Evolutionary conservation across 2,113 vertebrate genomes (phyloP).

Genomic region (Aegithalos caudatus): DNA sequence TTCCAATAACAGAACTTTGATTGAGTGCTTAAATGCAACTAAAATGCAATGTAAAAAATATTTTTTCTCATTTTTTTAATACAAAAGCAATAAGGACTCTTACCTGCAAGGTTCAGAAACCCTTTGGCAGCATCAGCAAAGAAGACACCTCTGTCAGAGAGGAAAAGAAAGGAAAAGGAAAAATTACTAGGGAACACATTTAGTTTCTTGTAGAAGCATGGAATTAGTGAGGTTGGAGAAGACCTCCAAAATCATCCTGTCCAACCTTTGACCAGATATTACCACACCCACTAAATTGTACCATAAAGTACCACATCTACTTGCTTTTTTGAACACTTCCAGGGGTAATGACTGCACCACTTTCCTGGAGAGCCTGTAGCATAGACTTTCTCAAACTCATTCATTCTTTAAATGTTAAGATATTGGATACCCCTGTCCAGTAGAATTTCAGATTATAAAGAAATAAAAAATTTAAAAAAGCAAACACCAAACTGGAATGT

Average conservation of each 20-base stretch:
- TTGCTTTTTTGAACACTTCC: not conserved
- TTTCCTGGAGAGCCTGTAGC: not conserved
- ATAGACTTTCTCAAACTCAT: not conserved
- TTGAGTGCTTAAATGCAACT: not conserved
- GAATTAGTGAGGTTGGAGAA: not conserved
- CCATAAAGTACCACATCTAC: accelerated
- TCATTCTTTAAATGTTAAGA: not conserved
- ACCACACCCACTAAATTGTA: too few species aligned
- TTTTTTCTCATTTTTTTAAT: not conserved
- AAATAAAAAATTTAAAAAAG: not conserved
- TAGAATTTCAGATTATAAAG: not conserved
- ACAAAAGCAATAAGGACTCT: not conserved
- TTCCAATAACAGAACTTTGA: not conserved
- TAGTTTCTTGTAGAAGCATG: not conserved
- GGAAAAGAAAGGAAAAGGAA: not conserved
- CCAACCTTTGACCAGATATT: not conserved
- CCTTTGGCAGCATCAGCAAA: not conserved
- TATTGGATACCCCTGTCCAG: not conserved
- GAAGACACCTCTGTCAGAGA: not conserved
- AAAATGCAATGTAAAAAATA: too few species aligned
- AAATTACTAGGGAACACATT: not conserved
- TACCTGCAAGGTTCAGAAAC: accelerated
- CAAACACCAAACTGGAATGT: not conserved
- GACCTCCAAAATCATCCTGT: not conserved
- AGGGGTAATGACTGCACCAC: not conserved